Evolutionary conservation across 2,113 vertebrate genomes (phyloP), one percentile per base, ranked within the genome.

Genomic region (Rhynchomys soricoides): DNA sequence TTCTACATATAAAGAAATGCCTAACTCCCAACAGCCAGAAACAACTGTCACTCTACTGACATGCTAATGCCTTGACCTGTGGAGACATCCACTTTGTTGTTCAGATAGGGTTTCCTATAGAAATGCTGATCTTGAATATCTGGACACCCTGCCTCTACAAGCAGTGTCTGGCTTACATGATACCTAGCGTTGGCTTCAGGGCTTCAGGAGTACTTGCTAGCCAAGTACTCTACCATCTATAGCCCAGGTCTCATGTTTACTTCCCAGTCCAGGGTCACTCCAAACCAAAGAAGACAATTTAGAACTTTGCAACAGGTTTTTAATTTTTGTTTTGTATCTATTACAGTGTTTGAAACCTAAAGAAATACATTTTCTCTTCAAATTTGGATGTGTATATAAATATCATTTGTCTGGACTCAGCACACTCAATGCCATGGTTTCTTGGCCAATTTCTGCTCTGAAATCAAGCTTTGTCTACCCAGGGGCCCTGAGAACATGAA

Each of bases 271-370:
- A 86, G 71, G n/a, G 87, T 82, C 70, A 95, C 31, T 88, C 59
- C 79, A 91, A 91, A 78, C 13, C 83, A 97, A 96, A 94, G 40
- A 92, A 81, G 59, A 96, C 93, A 1, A 95, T 62, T 89, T 93
- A 96, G 94, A 97, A 97, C 95, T 98, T 96, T 98, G 96, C 97
- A 97, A 98, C 98, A 98, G 93, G 94, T 96, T 97, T 98, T 98
- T 98, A 98, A 98, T 98, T 98, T 98, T 97, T 97, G 93, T 93
- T 96, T 98, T 98, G 93, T 96, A 97, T 97, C 97, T 97, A 97
- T 97, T 98, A 98, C 98, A 98, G 98, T 97, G 98, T 97, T 98
- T 96, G 97, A 97, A 98, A 97, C 97, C 97, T 98, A 97, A 98
- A 98, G 98, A 98, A 98, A 98, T 97, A 98, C 97, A 98, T 97